Evolutionary conservation across 1,140 invertebrate species (phyloP).

Genomic region (Brachionus plicatilis): DNA sequence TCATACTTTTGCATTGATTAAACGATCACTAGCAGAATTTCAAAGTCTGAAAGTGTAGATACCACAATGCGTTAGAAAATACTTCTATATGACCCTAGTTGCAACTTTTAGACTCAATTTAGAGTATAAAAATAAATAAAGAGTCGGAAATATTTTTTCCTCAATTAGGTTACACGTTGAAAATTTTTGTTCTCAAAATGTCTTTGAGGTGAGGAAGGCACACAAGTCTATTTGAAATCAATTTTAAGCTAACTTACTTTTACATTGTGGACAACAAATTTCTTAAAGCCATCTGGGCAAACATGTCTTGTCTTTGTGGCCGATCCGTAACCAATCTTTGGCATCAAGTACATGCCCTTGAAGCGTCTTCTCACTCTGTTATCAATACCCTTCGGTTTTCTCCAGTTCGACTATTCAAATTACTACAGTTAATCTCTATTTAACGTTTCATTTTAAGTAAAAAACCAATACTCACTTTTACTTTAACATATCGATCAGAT

Average conservation of each 20-base stretch:
- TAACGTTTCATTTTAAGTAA: not conserved
- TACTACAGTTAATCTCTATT: slow-evolving; percentile 42
- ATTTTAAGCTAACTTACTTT: slow-evolving; percentile 60
- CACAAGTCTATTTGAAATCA: not conserved
- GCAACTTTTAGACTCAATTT: not conserved
- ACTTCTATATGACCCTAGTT: not conserved
- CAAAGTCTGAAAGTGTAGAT: slow-evolving; percentile 34
- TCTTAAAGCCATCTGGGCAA: slow-evolving; percentile 92
- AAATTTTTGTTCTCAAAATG: not conserved
- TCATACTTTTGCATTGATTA: slow-evolving; percentile 30
- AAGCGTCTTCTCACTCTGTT: slow-evolving; percentile 96
- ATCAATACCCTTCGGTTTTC: slow-evolving; percentile 97
- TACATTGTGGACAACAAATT: slow-evolving; percentile 78
- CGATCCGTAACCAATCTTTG: slow-evolving; percentile 96
- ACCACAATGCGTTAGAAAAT: slow-evolving; percentile 11
- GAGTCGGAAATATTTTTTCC: slow-evolving; percentile 1
- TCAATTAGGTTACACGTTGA: not conserved
- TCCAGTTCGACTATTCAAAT: slow-evolving; percentile 69
- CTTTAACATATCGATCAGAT: slow-evolving; percentile 88
- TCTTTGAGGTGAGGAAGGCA: slow-evolving; percentile 33
- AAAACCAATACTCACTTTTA: slow-evolving; percentile 66
- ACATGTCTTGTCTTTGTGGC: slow-evolving; percentile 87
- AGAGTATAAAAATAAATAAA: slow-evolving; percentile 6
- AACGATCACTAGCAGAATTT: slow-evolving; percentile 39
- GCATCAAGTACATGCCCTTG: slow-evolving; percentile 98